These are phyloP conservation scores for Nyctalus aviator DNA, from an alignment of 2,797 vertebrate genomes.

Conservation along the genomic window DNA sequence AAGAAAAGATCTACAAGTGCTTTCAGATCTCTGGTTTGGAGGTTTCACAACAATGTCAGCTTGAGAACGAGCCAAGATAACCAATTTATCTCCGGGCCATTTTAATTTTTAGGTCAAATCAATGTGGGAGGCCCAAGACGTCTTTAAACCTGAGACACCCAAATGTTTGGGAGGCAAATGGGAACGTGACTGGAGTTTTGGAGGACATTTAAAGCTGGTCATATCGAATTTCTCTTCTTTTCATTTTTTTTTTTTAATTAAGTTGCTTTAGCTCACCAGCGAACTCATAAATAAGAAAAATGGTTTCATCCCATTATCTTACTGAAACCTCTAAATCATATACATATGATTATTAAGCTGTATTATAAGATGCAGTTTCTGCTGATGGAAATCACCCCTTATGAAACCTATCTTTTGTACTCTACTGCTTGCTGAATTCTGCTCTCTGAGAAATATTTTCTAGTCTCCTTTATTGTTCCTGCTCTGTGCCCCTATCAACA, in stretches of 20 bases:
- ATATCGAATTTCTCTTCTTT: background rate
- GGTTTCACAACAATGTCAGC: background rate
- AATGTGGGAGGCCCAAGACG: background rate
- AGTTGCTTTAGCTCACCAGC: background rate
- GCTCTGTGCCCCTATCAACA: background rate
- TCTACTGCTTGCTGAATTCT: background rate
- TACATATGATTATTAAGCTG: background rate
- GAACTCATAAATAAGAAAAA: background rate
- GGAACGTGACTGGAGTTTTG: background rate
- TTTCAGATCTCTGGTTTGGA: background rate
- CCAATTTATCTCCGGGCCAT: background rate
- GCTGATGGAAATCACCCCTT: background rate
- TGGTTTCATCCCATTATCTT: background rate
- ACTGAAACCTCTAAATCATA: background rate
- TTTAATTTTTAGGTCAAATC: background rate
- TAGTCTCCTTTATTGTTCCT: background rate
- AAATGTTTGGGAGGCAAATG: background rate
- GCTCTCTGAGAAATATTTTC: background rate
- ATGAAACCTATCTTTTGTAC: background rate
- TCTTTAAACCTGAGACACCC: background rate
- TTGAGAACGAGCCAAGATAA: background rate
- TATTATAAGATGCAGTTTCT: background rate
- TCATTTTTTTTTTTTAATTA: background rate
- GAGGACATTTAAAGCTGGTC: background rate
- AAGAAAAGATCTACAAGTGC: background rate